Base-by-base conservation (phyloP, 2,888 invertebrate genomes). In the Scaptomyza flava region DNA sequence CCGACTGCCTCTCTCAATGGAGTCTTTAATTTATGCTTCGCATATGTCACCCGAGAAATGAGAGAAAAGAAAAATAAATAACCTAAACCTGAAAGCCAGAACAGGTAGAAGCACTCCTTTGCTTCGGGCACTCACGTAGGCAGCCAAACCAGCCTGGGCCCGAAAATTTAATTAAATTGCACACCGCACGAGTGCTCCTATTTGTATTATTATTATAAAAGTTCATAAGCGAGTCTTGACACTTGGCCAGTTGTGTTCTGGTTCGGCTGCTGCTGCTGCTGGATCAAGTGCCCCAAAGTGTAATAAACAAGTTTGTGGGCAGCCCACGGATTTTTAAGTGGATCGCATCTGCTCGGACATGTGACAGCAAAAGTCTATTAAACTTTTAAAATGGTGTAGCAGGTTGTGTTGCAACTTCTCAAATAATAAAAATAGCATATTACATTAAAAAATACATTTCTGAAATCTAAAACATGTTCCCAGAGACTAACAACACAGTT, bases 121-220 rank as follows among this genome's bases (percentile, higher is more conserved):
- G 23, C 56, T 36, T 31, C 12, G 6, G 31, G 48, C 57, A 45
- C 47, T 56, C 76, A 74, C 74, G 71, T 85, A 80, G 68, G 53
- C 54, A 59, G 42, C 50, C 42, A 41, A 45, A 42, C 61, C 36
- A 34, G 11, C 9, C 33, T 11, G 33, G 33, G 33, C 12, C 71
- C 72, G 64, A 82, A 81, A 80, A 80, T 86, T 85, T 87, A 87
- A 84, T 84, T 84, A 84, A 84, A 87, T 82, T 73, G 76, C 83
- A 56, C 60, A 60, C 63, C 65, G 70, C 69, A 61, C 68, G 58
- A 71, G 65, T 68, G 53, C 77, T 64, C 36, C 70, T 71, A 69
- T 62, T 77, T 60, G 48, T 61, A 70, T 61, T 70, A 63, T 74
- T 78, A 45, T 48, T 57, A 54, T 62, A 45, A 14, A 43, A 51